Conservation (phyloP, 2,888 invertebrate genomes). For the Tenthredo amoena region DNA sequence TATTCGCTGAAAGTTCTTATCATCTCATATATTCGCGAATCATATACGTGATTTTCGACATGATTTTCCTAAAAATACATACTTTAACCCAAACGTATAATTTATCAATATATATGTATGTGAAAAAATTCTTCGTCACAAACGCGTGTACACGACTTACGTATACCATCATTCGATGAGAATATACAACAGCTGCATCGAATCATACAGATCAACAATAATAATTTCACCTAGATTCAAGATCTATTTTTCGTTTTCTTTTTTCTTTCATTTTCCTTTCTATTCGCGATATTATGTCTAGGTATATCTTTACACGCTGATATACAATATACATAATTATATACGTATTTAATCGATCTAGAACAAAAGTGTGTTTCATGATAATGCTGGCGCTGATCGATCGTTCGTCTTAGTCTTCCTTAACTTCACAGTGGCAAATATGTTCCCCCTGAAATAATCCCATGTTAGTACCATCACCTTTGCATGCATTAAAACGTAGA, state of each 20-base stretch:
- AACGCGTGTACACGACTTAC: not conserved
- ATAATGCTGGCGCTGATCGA: slow-evolving; percentile 87
- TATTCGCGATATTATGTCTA: not conserved
- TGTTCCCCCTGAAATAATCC: slow-evolving; percentile 85
- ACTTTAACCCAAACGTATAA: not conserved
- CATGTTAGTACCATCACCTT: slow-evolving; percentile 55
- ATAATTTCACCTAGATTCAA: not conserved
- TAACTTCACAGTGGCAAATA: slow-evolving; percentile 93
- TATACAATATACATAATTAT: too few species aligned
- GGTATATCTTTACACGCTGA: not conserved
- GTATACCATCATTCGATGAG: not conserved
- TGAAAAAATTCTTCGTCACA: not conserved
- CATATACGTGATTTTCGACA: not conserved
- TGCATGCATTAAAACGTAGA: slow-evolving; percentile 32
- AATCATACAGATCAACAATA: not conserved
- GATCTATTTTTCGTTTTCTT: not conserved
- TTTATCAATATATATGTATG: not conserved
- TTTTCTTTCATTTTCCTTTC: not conserved
- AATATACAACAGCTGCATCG: not conserved
- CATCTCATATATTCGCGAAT: not conserved
- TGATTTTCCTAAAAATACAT: not conserved
- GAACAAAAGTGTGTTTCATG: slow-evolving; percentile 64
- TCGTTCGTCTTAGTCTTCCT: slow-evolving; percentile 93
- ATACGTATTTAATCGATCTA: slow-evolving; percentile 1
- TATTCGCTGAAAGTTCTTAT: not conserved